Evolutionary conservation across 30 jellyfish, hydroid and myxozoan genomes (phyloP).

Genomic region (Catostylus mosaicus): DNA sequence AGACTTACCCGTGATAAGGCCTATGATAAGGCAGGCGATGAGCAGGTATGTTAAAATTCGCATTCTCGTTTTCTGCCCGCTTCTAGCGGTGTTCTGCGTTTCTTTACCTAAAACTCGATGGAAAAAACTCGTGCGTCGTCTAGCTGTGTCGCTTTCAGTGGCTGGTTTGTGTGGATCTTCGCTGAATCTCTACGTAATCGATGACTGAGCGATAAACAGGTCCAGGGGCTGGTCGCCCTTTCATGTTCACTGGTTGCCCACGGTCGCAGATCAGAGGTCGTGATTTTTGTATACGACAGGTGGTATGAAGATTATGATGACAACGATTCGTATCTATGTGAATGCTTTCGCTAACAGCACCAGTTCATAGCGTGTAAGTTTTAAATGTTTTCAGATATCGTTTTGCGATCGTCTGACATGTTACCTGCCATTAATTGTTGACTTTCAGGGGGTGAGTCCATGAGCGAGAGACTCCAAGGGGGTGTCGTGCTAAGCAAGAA

Average conservation of each 20-base stretch:
- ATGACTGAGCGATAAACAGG: slow-evolving; percentile 39
- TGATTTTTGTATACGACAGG: slow-evolving; percentile 18
- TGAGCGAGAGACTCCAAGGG: too few relatives aligned
- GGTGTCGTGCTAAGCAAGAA: too few relatives aligned
- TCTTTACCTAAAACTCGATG: background rate
- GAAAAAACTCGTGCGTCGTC: background rate
- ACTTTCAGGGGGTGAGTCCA: too few relatives aligned
- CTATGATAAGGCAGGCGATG: slow-evolving; percentile 58
- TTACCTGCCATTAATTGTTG: too few relatives aligned
- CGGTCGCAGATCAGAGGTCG: slow-evolving; percentile 16
- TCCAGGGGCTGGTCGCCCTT: slow-evolving; percentile 29
- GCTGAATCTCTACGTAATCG: slow-evolving; percentile 8
- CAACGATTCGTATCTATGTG: background rate
- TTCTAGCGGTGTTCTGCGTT: background rate
- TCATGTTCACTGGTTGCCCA: slow-evolving; percentile 40
- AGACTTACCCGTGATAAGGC: slow-evolving; percentile 65
- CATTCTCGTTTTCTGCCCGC: slow-evolving; percentile 24
- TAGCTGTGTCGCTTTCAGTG: background rate
- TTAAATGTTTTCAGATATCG: too few relatives aligned
- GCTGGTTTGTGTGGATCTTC: slow-evolving; percentile 9
- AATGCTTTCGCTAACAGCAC: too few relatives aligned
- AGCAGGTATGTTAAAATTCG: slow-evolving; percentile 46
- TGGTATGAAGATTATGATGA: background rate
- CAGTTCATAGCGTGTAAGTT: too few relatives aligned
- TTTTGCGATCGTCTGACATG: too few relatives aligned